A percentile compares a stretch with the other conserved stretches of the same genome.
phyloP scores from a whole-genome alignment of 2,113 vertebrate genomes.

The Bufo gargarizans region DNA sequence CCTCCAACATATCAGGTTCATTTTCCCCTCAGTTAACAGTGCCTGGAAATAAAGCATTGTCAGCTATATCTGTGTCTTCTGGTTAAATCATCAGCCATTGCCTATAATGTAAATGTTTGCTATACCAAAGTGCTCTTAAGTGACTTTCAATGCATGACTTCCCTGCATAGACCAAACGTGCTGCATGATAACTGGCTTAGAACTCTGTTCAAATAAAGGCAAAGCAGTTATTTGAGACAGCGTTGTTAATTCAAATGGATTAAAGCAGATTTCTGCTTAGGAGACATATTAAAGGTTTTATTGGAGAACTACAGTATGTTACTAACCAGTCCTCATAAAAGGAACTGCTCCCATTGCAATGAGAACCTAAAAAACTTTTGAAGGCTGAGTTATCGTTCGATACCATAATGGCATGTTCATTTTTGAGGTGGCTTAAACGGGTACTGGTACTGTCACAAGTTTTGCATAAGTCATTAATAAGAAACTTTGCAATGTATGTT shows the following conservation, averaged over 20 bases:
- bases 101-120: not conserved
- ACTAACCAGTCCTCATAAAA: not conserved
- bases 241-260: not conserved
- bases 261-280: not conserved
- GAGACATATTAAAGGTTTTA: not conserved
- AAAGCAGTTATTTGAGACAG: not conserved
- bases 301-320: not conserved
- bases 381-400: no score
- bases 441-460: no score
- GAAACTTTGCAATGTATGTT: no score
- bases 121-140: not conserved
- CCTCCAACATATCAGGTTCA: slow-evolving; percentile 17
- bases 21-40: not conserved
- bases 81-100: not conserved
- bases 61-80: slow-evolving; percentile 19
- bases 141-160: not conserved
- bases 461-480: no score
- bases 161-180: not conserved
- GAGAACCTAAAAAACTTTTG: not conserved
- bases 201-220: not conserved
- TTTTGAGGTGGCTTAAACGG: not conserved
- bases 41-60: slow-evolving; percentile 18
- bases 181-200: not conserved
- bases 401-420: not conserved
- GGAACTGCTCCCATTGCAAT: not conserved